Percentiles rank a stretch among this genome's conserved stretches.
phyloP scores from a whole-genome alignment of 1,140 invertebrate genomes.

The Mya arenaria region DNA sequence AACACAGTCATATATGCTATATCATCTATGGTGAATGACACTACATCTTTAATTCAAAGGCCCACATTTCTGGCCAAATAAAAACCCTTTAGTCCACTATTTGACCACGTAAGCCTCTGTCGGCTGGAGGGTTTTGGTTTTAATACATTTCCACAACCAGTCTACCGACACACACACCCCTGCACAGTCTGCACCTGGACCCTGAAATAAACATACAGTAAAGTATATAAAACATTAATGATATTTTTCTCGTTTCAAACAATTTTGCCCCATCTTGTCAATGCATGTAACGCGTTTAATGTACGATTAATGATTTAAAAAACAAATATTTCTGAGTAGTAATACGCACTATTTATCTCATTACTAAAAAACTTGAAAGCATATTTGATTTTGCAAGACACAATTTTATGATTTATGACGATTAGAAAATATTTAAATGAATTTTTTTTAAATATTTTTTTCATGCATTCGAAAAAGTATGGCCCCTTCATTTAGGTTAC shows the following conservation, averaged over 20 bases:
- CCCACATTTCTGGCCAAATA: no score
- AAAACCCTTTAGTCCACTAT: no score
- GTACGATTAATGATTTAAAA: background rate
- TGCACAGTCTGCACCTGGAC: constrained; percentile 8
- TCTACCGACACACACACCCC: constrained; percentile 57
- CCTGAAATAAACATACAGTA: constrained; percentile 41
- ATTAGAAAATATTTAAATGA: no score
- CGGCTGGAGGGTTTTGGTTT: constrained; percentile 53
- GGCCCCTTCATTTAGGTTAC: no score
- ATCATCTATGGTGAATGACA: background rate
- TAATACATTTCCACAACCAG: constrained; percentile 68
- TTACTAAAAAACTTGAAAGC: no score
- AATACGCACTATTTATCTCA: background rate
- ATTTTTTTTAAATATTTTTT: no score
- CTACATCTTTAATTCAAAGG: no score
- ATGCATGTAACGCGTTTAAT: background rate
- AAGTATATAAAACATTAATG: background rate
- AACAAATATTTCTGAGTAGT: background rate
- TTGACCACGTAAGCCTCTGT: constrained; percentile 7
- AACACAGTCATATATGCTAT: background rate
- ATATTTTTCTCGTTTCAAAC: background rate
- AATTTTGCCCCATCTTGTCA: background rate
- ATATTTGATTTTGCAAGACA: no score
- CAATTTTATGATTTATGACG: no score
- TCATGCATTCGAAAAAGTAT: no score